Evolutionary conservation across 2,888 invertebrate species (phyloP).

Genomic region (Xanthostigma xanthostigma): DNA sequence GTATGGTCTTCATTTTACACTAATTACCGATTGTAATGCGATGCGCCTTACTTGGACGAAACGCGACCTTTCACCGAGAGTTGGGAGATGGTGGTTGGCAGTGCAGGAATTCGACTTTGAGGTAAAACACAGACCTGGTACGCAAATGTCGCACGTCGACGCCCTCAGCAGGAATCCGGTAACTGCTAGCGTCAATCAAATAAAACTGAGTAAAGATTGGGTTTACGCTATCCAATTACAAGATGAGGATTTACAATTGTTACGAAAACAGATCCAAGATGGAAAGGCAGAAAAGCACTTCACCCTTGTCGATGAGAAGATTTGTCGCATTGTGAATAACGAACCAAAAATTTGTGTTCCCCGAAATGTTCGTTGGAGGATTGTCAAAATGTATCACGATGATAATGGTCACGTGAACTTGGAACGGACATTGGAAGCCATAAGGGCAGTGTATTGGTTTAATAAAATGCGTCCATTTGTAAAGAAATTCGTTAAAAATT

Average conservation of each 20-base stretch:
- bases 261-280: not conserved
- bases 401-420: conserved; percentile 8
- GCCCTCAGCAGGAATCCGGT: conserved; percentile 16
- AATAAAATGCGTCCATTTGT: conserved; percentile 4
- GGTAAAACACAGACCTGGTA: not conserved
- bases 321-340: not conserved
- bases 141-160: conserved; percentile 9
- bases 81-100: conserved; percentile 8
- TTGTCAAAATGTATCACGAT: conserved; percentile 9
- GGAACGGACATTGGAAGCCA: conserved; percentile 2
- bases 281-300: not conserved
- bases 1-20: not conserved
- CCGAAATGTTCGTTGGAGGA: conserved; percentile 7
- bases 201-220: conserved; percentile 1
- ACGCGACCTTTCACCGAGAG: conserved; percentile 10
- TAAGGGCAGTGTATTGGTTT: conserved; percentile 3
- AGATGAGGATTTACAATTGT: conserved; percentile 5
- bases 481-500: conserved; percentile 2
- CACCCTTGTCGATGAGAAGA: not conserved
- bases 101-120: not conserved
- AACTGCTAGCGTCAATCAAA: not conserved
- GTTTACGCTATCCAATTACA: conserved; percentile 5
- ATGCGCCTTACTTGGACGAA: conserved; percentile 9
- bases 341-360: conserved; percentile 8
- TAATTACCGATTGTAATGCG: conserved; percentile 16